Evolutionary conservation across 2,888 invertebrate genomes (phyloP).

Genomic region (Corythucha ciliata): DNA sequence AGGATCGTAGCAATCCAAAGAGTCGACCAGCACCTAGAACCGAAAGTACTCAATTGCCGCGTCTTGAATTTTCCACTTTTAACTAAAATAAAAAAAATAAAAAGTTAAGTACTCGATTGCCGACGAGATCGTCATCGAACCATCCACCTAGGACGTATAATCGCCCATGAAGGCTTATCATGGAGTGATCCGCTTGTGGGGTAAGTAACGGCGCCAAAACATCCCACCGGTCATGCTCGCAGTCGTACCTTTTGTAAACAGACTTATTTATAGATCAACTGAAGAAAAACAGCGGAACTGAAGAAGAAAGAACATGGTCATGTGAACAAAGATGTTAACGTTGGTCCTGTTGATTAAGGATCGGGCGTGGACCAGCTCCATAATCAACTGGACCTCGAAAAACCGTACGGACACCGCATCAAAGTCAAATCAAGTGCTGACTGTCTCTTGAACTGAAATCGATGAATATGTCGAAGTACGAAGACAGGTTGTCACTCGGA

Average conservation of each 20-base stretch:
- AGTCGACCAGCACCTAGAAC: conserved; percentile 48
- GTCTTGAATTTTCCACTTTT: neutral
- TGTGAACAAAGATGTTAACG: too few species aligned
- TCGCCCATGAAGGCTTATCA: conserved; percentile 49
- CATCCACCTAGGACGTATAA: conserved; percentile 58
- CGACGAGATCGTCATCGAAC: conserved; percentile 46
- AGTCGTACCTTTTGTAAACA: conserved; percentile 50
- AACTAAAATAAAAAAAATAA: neutral
- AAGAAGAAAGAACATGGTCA: too few species aligned
- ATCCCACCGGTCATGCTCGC: conserved; percentile 48
- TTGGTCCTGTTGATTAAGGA: too few species aligned
- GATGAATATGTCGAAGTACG: too few species aligned
- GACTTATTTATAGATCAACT: too few species aligned
- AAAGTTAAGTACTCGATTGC: conserved; percentile 34
- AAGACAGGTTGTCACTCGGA: too few species aligned
- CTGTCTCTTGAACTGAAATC: too few species aligned
- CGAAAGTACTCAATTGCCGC: neutral
- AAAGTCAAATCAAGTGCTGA: too few species aligned
- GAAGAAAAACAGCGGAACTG: too few species aligned
- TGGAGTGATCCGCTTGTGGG: conserved; percentile 56
- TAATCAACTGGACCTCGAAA: too few species aligned
- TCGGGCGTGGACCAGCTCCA: too few species aligned
- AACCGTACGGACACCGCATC: too few species aligned
- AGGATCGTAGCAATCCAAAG: conserved; percentile 56
- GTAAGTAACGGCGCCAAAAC: conserved; percentile 48